Conservation (phyloP, 2,113 vertebrate genomes). For the Quiscalus mexicanus region DNA sequence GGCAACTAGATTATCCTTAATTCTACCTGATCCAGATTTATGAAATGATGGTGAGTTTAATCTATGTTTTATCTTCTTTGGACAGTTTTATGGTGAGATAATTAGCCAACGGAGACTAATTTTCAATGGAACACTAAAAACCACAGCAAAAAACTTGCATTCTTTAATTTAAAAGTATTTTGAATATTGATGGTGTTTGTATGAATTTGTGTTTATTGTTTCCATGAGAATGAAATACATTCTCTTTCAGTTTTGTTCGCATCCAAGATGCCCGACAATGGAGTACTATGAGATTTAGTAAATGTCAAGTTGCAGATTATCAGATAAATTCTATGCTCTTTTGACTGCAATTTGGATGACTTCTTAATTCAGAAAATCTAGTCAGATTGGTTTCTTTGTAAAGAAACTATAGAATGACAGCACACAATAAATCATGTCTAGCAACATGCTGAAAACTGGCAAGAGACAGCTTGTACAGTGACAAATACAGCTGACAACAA, state of each 20-base stretch:
- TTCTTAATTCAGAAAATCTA: constrained; percentile 60
- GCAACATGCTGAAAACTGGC: constrained; percentile 72
- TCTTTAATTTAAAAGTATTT: constrained; percentile 8
- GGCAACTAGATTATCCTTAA: constrained; percentile 32
- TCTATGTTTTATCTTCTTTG: neutral
- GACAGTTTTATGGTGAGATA: constrained; percentile 54
- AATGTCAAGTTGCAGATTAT: constrained; percentile 2
- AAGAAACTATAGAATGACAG: constrained; percentile 67
- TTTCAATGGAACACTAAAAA: constrained; percentile 13
- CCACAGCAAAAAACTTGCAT: neutral
- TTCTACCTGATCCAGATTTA: constrained; percentile 46
- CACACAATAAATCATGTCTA: constrained; percentile 78
- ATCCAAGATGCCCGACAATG: neutral
- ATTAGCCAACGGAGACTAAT: constrained; percentile 39
- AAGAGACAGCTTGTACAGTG: constrained; percentile 68
- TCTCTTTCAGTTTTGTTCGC: neutral
- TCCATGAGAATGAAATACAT: neutral
- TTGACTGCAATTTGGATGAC: constrained; percentile 56
- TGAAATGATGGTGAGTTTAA: constrained; percentile 12
- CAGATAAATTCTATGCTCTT: constrained; percentile 44
- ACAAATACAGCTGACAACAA: constrained; percentile 77
- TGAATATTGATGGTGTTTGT: constrained; percentile 11
- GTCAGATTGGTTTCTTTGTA: constrained; percentile 71
- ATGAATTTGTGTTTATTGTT: constrained; percentile 42
- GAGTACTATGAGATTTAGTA: neutral